Conservation (phyloP, 37 sponge, comb jelly and placozoan species). For the Crambe crambe region DNA sequence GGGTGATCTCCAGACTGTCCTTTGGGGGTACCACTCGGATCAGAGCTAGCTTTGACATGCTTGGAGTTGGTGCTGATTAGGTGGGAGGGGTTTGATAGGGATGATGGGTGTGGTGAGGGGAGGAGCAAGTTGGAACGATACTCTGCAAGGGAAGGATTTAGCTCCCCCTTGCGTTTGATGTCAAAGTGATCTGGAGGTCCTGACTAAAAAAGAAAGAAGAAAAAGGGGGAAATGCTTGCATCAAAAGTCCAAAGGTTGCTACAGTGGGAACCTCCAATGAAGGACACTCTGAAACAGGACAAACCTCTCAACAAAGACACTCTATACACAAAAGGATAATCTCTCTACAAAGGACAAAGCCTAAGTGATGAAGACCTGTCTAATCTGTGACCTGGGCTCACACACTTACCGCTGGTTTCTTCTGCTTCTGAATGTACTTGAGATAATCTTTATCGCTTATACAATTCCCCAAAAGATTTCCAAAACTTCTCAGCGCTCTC, state of each 20-base stretch:
- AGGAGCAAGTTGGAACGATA: conserved; percentile 4
- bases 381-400: too few relatives aligned
- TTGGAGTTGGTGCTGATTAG: not conserved
- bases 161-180: conserved; percentile 34
- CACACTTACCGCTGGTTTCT: too few relatives aligned
- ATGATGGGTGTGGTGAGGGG: not conserved
- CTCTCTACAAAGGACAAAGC: too few relatives aligned
- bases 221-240: too few relatives aligned
- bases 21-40: not conserved
- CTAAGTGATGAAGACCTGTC: too few relatives aligned
- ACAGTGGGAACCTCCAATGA: too few relatives aligned
- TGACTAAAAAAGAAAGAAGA: not conserved
- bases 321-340: too few relatives aligned
- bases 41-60: not conserved
- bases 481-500: conserved; percentile 66
- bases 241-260: too few relatives aligned
- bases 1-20: not conserved
- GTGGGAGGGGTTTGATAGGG: not conserved
- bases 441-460: conserved; percentile 66
- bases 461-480: conserved; percentile 76
- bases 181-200: not conserved
- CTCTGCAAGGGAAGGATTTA: conserved; percentile 31
- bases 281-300: too few relatives aligned
- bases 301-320: too few relatives aligned
- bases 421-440: conserved; percentile 43